These are phyloP conservation scores for Lepidurus apus DNA, from an alignment of 1,140 invertebrate species.

Conservation along the genomic window DNA sequence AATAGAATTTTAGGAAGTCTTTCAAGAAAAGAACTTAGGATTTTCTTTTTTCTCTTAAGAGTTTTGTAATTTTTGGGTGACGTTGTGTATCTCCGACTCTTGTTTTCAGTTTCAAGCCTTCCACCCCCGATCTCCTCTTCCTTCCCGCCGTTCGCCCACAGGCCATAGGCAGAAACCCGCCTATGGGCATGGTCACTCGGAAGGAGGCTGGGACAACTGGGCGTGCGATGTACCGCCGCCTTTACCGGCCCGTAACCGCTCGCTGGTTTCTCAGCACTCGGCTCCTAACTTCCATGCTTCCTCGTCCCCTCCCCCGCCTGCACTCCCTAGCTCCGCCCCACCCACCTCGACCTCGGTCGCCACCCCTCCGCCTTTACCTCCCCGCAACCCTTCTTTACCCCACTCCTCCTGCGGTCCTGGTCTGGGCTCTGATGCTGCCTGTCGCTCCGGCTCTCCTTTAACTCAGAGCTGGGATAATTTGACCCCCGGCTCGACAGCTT, in stretches of 20 bases:
- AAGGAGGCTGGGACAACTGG: constrained; percentile 33
- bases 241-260: constrained; percentile 37
- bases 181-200: constrained; percentile 29
- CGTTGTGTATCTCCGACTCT: constrained; percentile 40
- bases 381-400: constrained; percentile 50
- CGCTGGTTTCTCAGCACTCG: constrained; percentile 39
- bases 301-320: constrained; percentile 38
- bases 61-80: constrained; percentile 32
- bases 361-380: constrained; percentile 55
- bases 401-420: constrained; percentile 26
- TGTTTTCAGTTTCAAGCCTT: constrained; percentile 36
- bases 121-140: constrained; percentile 41
- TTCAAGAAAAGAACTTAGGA: not conserved
- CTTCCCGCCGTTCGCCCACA: constrained; percentile 40
- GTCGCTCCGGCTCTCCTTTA: constrained; percentile 20
- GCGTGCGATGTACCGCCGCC: constrained; percentile 39
- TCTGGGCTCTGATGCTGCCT: constrained; percentile 20
- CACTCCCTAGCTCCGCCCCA: constrained; percentile 36
- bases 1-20: too few species aligned
- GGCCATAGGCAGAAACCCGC: constrained; percentile 34
- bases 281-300: constrained; percentile 35
- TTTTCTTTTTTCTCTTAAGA: not conserved
- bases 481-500: constrained; percentile 11
- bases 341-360: not conserved
- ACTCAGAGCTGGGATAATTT: constrained; percentile 14